Percentiles rank a stretch among this genome's conserved stretches.
Conservation (phyloP, 2,113 vertebrate genomes). For the Maccullochella peelii region DNA sequence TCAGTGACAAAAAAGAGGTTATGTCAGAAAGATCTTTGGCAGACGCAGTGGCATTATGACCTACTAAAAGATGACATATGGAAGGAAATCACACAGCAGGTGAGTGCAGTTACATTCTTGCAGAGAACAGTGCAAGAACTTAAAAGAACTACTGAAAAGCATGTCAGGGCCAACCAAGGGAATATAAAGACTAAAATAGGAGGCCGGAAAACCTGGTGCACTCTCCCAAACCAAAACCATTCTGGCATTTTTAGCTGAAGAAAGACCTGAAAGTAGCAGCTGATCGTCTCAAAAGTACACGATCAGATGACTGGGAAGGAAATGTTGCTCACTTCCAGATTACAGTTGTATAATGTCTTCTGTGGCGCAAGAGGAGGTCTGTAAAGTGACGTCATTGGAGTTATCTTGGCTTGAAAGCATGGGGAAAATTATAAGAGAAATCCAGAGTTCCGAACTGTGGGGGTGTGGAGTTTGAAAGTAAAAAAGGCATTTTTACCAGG, state of each 20-base stretch:
- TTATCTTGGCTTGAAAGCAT: neutral
- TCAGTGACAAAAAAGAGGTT: slow-evolving; percentile 17
- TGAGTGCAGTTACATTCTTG: slow-evolving; percentile 8
- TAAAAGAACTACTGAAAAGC: slow-evolving; percentile 25
- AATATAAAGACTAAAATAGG: slow-evolving; percentile 28
- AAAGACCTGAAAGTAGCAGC: slow-evolving; percentile 7
- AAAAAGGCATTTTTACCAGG: neutral
- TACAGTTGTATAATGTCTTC: slow-evolving; percentile 3
- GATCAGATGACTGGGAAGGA: neutral
- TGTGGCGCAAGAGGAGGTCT: neutral
- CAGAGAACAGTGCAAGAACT: slow-evolving; percentile 19
- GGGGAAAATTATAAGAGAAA: neutral
- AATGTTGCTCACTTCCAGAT: neutral
- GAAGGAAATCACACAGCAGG: slow-evolving; percentile 45
- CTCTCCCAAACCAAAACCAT: slow-evolving; percentile 16
- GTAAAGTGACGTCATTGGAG: neutral
- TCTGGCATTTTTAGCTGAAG: slow-evolving; percentile 6
- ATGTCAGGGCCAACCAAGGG: slow-evolving; percentile 33
- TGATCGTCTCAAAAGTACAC: neutral
- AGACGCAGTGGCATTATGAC: slow-evolving; percentile 38
- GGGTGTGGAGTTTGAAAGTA: neutral
- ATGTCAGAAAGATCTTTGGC: neutral
- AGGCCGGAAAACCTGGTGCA: slow-evolving; percentile 8
- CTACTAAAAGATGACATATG: slow-evolving; percentile 42
- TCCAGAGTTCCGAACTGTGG: neutral